These are phyloP conservation scores for Magallana ariakensis DNA, from an alignment of 1,140 invertebrate species.

Conservation along the genomic window DNA sequence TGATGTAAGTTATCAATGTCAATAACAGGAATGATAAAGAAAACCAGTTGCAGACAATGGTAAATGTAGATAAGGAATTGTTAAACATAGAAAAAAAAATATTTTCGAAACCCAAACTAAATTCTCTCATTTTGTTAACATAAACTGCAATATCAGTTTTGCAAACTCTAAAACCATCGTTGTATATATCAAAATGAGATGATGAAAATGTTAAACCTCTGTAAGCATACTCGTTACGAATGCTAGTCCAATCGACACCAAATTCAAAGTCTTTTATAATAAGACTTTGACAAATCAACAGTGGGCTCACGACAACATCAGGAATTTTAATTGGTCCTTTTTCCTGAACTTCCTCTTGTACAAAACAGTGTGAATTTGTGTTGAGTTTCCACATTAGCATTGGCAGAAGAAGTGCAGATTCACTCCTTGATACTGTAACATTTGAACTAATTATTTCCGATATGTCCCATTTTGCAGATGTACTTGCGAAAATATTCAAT, in stretches of 20 bases:
- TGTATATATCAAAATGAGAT: background rate
- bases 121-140: background rate
- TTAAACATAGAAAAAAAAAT: background rate
- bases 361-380: background rate
- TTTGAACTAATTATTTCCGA: background rate
- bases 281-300: constrained; percentile 22
- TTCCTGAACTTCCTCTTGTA: background rate
- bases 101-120: background rate
- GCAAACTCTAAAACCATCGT: background rate
- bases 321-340: too few species aligned
- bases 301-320: background rate
- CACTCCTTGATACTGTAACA: background rate
- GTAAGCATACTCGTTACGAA: too few species aligned
- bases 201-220: too few species aligned
- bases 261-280: constrained; percentile 2
- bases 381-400: background rate
- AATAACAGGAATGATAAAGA: constrained; percentile 61
- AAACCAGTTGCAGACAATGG: background rate
- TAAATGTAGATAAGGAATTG: background rate
- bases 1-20: constrained; percentile 58
- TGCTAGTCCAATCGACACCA: background rate
- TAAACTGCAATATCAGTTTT: background rate
- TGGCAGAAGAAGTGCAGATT: background rate
- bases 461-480: background rate
- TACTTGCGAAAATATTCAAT: background rate